Evolutionary conservation across 2,888 invertebrate species (phyloP), one percentile per base, ranked within the genome.

Genomic region (Craniophora ligustri): DNA sequence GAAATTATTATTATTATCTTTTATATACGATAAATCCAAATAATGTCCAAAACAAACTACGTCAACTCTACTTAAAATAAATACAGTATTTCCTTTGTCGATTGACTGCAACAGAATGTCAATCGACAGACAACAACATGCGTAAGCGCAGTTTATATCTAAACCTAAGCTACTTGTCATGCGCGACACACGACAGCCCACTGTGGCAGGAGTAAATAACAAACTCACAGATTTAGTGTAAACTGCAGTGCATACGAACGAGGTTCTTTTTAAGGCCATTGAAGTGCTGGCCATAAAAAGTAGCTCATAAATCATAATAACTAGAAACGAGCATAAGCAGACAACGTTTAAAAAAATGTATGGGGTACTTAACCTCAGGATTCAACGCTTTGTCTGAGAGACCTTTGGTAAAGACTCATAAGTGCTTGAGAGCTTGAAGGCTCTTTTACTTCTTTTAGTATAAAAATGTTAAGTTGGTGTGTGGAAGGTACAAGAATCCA

Each of bases 91-190:
- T 26, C 26, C 26, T 26, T 26, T n/a, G 26, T 26, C n/a, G n/a
- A 26, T 5, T 26, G 26, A 2, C 10, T n/a, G n/a, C n/a, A n/a
- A n/a, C 26, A n/a, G 4, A 10, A 23, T 3, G 23, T 26, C 26
- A 38, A 21, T 23, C 36, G 7, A 6, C 3, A 11, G 3, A 26
- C 48, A 42, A 42, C 46, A 35, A 48, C 23, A 23, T 28, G 34
- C 61, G 57, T 55, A 34, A 51, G 39, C 42, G 44, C 55, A 58
- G 44, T 18, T 34, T 47, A 61, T 38, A 47, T 34, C 59, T 23
- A 35, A 28, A n/a, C 51, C 59, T 23, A 35, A 28, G 11, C 51
- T 49, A 65, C 65, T 70, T 70, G 51, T 8, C 34, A 70, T 72
- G 54, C 70, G 42, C 26, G 3, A 16, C 72, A 58, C 69, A 54